These are phyloP conservation scores for Bombus huntii DNA, from an alignment of 1,140 invertebrate species.

Conservation along the genomic window DNA sequence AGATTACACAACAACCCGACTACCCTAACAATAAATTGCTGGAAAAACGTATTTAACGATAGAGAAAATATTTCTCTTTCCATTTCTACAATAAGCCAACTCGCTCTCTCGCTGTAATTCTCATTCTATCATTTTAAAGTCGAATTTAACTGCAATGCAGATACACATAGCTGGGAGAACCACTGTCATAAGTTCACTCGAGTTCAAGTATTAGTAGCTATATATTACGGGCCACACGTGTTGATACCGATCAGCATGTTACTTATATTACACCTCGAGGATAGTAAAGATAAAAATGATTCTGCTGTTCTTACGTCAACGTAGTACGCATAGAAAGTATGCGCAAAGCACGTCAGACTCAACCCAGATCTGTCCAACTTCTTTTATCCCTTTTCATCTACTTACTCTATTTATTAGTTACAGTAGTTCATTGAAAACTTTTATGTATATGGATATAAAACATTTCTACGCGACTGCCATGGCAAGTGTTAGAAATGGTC, in stretches of 20 bases:
- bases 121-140: neutral
- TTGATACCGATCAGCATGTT: slow-evolving; percentile 64
- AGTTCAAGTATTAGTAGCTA: slow-evolving; percentile 54
- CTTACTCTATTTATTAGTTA: too few species aligned
- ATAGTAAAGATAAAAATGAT: slow-evolving; percentile 46
- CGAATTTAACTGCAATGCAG: neutral
- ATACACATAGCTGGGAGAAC: slow-evolving; percentile 5
- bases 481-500: too few species aligned
- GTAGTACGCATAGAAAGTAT: neutral
- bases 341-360: too few species aligned
- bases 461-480: too few species aligned
- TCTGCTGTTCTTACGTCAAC: slow-evolving; percentile 3
- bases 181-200: slow-evolving; percentile 53
- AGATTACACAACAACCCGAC: neutral
- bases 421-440: too few species aligned
- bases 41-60: neutral
- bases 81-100: neutral
- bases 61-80: neutral
- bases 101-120: neutral
- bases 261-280: slow-evolving; percentile 56
- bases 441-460: too few species aligned
- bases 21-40: neutral
- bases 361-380: neutral
- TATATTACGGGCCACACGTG: slow-evolving; percentile 42
- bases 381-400: neutral